These are phyloP conservation scores for Centrocercus urophasianus DNA, from an alignment of 2,113 vertebrate genomes.

Conservation along the genomic window DNA sequence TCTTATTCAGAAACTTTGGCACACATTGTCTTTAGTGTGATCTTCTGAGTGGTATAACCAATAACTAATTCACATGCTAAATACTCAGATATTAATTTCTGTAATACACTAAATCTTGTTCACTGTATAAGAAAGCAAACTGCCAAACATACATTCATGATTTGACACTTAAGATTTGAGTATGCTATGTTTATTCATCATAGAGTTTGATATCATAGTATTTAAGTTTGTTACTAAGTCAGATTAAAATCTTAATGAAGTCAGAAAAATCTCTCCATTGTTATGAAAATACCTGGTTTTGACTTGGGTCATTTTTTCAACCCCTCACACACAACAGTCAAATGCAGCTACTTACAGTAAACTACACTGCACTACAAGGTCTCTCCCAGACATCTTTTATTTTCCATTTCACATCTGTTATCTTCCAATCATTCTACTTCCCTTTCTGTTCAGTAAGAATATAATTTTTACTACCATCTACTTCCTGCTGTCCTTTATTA, in stretches of 20 bases:
- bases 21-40: background rate
- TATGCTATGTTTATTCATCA: background rate
- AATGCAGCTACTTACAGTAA: fast-evolving
- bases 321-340: background rate
- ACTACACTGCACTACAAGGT: background rate
- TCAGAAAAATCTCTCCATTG: background rate
- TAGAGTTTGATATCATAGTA: background rate
- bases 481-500: background rate
- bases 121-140: background rate
- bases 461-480: background rate
- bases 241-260: background rate
- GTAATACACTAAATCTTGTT: background rate
- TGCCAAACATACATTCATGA: background rate
- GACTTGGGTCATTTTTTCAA: background rate
- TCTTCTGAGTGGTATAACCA: background rate
- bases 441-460: background rate
- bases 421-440: background rate
- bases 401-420: background rate
- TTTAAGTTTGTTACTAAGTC: background rate
- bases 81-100: background rate
- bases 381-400: background rate
- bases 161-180: background rate
- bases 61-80: background rate
- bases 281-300: background rate
- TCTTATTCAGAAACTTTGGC: background rate